These are phyloP conservation scores for Polydrusus pterygomalis DNA, from an alignment of 2,888 invertebrate genomes.

Conservation along the genomic window DNA sequence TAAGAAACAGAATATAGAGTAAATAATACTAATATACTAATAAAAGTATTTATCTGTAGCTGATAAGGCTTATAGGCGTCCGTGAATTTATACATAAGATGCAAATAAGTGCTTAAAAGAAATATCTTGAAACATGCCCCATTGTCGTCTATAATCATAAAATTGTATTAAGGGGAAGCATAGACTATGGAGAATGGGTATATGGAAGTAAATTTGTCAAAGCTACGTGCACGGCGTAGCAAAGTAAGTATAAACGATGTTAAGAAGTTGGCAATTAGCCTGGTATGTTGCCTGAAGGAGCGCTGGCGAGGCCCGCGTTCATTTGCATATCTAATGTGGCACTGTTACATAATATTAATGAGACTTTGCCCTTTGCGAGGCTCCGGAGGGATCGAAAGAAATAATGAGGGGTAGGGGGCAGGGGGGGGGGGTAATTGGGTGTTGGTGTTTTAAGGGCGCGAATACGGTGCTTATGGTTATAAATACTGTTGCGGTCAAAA, in stretches of 20 bases:
- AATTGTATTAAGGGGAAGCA: constrained; percentile 67
- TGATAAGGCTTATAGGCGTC: too few species aligned
- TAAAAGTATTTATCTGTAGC: too few species aligned
- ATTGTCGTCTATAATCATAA: constrained; percentile 55
- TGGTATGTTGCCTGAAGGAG: constrained; percentile 70
- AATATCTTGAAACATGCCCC: neutral
- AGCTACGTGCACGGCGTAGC: constrained; percentile 72
- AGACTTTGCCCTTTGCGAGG: constrained; percentile 58
- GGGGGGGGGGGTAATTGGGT: neutral
- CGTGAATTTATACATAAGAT: too few species aligned
- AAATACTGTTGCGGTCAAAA: too few species aligned
- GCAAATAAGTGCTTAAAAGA: too few species aligned
- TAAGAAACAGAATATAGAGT: too few species aligned
- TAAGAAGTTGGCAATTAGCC: constrained; percentile 74
- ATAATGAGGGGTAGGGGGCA: constrained; percentile 20
- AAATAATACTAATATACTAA: too few species aligned
- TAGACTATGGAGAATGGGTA: constrained; percentile 47
- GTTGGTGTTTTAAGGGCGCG: too few species aligned
- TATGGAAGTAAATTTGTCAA: constrained; percentile 71
- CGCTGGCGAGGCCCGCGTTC: constrained; percentile 63
- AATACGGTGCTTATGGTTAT: too few species aligned
- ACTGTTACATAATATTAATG: constrained; percentile 71
- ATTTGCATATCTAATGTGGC: constrained; percentile 72
- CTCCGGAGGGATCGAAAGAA: constrained; percentile 34
- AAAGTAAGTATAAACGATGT: constrained; percentile 74